Evolutionary conservation across 2,113 vertebrate genomes (phyloP).

Genomic region (Lycaon pictus): DNA sequence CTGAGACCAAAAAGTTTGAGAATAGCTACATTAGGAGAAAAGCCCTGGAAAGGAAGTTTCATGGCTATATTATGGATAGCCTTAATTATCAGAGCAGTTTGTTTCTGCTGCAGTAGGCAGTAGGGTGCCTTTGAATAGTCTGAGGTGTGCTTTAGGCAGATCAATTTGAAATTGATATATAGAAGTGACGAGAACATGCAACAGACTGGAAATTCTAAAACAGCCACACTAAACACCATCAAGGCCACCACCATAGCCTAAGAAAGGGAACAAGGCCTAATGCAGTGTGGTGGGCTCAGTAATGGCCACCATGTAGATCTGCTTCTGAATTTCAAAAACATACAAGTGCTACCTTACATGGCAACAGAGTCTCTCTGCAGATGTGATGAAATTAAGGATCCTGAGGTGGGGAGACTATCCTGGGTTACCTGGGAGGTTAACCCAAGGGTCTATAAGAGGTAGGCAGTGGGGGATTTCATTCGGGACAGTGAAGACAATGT

Average conservation of each 20-base stretch:
- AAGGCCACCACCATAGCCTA: background rate
- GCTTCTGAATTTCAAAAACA: background rate
- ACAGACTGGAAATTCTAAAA: background rate
- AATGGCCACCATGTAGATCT: background rate
- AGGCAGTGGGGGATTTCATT: background rate
- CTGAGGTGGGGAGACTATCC: background rate
- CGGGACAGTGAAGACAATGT: background rate
- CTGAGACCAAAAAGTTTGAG: background rate
- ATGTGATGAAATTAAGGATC: background rate
- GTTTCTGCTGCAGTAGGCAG: background rate
- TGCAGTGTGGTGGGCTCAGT: background rate
- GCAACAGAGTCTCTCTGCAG: background rate
- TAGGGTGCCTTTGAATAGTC: background rate
- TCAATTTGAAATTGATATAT: background rate
- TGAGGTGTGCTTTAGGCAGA: background rate
- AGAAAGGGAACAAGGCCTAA: background rate
- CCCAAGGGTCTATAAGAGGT: background rate
- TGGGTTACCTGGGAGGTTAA: background rate
- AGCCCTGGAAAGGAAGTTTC: background rate
- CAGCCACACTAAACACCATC: background rate
- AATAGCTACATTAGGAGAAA: background rate
- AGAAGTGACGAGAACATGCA: background rate
- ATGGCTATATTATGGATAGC: background rate
- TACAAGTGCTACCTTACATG: background rate
- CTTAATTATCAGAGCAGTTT: background rate